Percentiles rank a stretch among this genome's conserved stretches.
These are phyloP conservation scores for Anthoptus insignis DNA, from an alignment of 2,888 invertebrate genomes.

Conservation along the genomic window DNA sequence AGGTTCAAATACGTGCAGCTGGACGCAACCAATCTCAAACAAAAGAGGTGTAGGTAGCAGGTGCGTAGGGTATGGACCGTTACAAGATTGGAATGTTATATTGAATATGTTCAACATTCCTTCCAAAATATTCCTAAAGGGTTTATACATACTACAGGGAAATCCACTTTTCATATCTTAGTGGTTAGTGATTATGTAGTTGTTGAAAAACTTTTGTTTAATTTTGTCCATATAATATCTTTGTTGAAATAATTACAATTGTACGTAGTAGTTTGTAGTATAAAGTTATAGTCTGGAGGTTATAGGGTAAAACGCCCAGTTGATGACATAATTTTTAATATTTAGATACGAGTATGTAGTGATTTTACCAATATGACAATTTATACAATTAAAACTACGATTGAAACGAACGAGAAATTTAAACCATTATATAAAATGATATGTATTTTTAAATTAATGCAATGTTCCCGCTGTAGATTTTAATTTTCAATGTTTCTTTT, in stretches of 20 bases:
- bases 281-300: no score
- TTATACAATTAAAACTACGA: no score
- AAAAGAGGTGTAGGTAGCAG: slow-evolving; percentile 16
- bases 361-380: no score
- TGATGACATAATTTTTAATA: slow-evolving; percentile 7
- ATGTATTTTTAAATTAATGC: background rate
- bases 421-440: background rate
- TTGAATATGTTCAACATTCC: background rate
- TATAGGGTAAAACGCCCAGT: slow-evolving; percentile 4
- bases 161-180: no score
- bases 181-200: no score
- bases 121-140: background rate
- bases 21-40: slow-evolving; percentile 5
- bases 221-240: no score
- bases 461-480: background rate
- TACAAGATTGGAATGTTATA: slow-evolving; percentile 7
- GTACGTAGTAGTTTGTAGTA: no score
- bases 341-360: no score
- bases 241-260: no score
- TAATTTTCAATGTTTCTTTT: background rate
- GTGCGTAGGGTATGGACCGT: slow-evolving; percentile 8
- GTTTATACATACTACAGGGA: background rate
- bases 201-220: no score
- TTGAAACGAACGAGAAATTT: background rate
- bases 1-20: background rate